Evolutionary conservation across 1,140 invertebrate genomes (phyloP).

Genomic region (Hyles vespertilio): DNA sequence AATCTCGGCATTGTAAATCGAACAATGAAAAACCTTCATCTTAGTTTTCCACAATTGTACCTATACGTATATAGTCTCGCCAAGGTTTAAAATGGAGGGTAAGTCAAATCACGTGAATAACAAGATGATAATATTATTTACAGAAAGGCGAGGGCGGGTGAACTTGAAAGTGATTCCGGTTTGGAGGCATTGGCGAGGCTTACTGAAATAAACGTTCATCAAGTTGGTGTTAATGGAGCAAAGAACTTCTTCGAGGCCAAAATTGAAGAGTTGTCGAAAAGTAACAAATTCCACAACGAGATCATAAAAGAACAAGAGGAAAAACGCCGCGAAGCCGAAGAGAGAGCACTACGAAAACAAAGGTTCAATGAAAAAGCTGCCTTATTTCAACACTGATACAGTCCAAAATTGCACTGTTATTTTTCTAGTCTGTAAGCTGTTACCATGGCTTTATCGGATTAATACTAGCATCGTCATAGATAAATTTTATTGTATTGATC

Average conservation of each 20-base stretch:
- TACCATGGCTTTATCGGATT: slow-evolving; percentile 55
- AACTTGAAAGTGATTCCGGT: slow-evolving; percentile 87
- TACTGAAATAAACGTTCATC: slow-evolving; percentile 91
- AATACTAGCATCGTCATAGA: neutral
- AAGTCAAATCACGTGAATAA: no score
- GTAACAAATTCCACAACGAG: slow-evolving; percentile 91
- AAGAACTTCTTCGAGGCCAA: slow-evolving; percentile 96
- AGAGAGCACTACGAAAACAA: slow-evolving; percentile 83
- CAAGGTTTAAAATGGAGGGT: no score
- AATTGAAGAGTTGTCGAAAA: slow-evolving; percentile 87
- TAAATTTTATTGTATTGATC: no score
- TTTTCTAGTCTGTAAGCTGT: slow-evolving; percentile 72
- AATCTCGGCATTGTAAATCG: no score
- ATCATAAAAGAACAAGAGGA: slow-evolving; percentile 92
- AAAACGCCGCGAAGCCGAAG: slow-evolving; percentile 85
- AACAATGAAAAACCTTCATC: no score
- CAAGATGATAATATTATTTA: slow-evolving; percentile 15
- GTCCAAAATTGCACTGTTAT: slow-evolving; percentile 32
- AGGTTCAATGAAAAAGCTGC: slow-evolving; percentile 90
- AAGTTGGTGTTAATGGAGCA: slow-evolving; percentile 92
- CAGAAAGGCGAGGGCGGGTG: slow-evolving; percentile 88
- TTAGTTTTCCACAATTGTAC: no score
- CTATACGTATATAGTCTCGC: no score
- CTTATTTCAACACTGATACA: slow-evolving; percentile 79
- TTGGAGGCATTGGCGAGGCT: slow-evolving; percentile 88